A percentile compares a stretch with the other conserved stretches of the same genome.
Conservation (phyloP, 2,888 invertebrate species). For the Brachypterus glaber region DNA sequence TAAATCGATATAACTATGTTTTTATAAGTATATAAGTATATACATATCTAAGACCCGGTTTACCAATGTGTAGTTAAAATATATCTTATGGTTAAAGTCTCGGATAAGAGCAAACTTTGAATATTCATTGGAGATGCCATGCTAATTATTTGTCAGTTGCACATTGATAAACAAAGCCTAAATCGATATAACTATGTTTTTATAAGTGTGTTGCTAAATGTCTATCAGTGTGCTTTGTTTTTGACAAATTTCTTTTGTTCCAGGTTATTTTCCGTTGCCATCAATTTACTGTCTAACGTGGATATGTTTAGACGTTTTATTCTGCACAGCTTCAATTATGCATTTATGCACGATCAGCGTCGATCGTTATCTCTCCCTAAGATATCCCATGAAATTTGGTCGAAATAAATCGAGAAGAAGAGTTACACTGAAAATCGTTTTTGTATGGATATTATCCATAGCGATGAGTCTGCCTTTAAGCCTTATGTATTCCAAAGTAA, state of each 20-base stretch:
- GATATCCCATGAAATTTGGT: slow-evolving; percentile 89
- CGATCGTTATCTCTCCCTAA: slow-evolving; percentile 83
- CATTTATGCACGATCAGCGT: slow-evolving; percentile 95
- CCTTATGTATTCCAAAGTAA: slow-evolving; percentile 80
- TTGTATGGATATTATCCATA: slow-evolving; percentile 89
- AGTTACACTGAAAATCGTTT: slow-evolving; percentile 80
- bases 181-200: too few relatives aligned
- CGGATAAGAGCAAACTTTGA: too few relatives aligned
- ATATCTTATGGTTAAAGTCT: too few relatives aligned
- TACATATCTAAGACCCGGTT: too few relatives aligned
- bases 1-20: too few relatives aligned
- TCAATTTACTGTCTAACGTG: slow-evolving; percentile 84
- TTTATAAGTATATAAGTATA: too few relatives aligned
- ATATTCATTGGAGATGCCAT: too few relatives aligned
- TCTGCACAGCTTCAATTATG: slow-evolving; percentile 95
- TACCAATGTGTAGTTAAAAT: too few relatives aligned
- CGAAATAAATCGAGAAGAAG: slow-evolving; percentile 78
- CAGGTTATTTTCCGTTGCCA: slow-evolving; percentile 75
- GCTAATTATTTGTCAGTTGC: too few relatives aligned
- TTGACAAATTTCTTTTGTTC: slow-evolving; percentile 34
- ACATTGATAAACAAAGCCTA: too few relatives aligned
- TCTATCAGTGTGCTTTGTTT: too few relatives aligned
- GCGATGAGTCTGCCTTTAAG: slow-evolving; percentile 86
- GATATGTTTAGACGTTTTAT: slow-evolving; percentile 91
- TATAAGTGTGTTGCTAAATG: too few relatives aligned